Conservation (phyloP, 2,113 vertebrate genomes). For the Pluvialis apricaria region DNA sequence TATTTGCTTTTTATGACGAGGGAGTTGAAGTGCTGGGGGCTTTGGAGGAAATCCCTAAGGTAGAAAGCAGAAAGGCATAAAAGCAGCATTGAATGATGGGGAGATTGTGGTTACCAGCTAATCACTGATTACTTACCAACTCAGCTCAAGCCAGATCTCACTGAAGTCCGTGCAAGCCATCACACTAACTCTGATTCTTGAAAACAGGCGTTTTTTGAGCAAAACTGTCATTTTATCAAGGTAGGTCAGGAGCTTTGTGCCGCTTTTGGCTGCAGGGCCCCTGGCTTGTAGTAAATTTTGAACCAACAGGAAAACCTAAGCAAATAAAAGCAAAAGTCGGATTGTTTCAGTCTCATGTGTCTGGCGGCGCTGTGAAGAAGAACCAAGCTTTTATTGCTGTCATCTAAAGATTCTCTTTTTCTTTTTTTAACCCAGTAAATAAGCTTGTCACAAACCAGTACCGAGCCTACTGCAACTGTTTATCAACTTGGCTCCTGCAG, state of each 20-base stretch:
- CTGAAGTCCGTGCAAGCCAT: neutral
- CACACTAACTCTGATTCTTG: neutral
- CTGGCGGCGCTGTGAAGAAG: neutral
- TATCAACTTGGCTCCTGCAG: neutral
- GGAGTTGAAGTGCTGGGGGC: neutral
- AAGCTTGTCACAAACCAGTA: neutral
- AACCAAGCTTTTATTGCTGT: neutral
- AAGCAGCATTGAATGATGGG: neutral
- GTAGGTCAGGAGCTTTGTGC: neutral
- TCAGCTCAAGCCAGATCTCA: neutral
- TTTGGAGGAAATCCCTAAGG: neutral
- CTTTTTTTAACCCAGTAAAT: neutral
- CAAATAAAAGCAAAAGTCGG: neutral
- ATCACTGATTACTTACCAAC: neutral
- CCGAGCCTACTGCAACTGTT: neutral
- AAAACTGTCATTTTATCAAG: neutral
- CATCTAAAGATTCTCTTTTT: neutral
- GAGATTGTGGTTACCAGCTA: neutral
- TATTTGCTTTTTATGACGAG: neutral
- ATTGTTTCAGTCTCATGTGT: neutral
- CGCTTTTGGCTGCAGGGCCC: neutral
- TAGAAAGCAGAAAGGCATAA: neutral
- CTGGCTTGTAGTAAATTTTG: neutral
- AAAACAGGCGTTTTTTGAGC: neutral
- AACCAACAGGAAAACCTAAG: neutral